Percentiles rank a stretch among this genome's conserved stretches.
Evolutionary conservation across 37 sponge, comb jelly and placozoan genomes (phyloP).

Genomic region (Halisarca cf. caerulea): DNA sequence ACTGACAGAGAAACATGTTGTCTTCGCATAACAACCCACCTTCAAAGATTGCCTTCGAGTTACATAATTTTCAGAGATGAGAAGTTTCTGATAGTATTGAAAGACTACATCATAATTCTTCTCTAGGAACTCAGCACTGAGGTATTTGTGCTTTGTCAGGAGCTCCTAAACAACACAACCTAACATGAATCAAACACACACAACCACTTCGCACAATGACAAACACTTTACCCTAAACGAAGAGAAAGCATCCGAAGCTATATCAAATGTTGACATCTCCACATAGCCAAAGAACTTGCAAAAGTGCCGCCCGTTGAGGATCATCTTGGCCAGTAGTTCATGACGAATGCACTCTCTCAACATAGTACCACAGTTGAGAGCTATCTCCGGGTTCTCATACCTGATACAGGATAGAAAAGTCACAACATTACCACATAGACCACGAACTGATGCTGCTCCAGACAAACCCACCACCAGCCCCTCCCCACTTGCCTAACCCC

Average conservation of each 20-base stretch:
- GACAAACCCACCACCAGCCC: too few relatives aligned
- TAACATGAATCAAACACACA: slow-evolving; percentile 49
- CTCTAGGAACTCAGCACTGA: slow-evolving; percentile 93
- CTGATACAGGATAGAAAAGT: slow-evolving; percentile 31
- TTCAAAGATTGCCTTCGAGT: slow-evolving; percentile 97
- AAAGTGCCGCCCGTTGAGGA: slow-evolving; percentile 80
- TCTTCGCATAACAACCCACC: slow-evolving; percentile 38
- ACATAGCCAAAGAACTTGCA: slow-evolving; percentile 89
- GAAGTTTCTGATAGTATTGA: slow-evolving; percentile 78
- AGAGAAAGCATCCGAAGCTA: slow-evolving; percentile 96
- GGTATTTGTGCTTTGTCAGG: slow-evolving; percentile 90
- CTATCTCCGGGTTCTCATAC: slow-evolving; percentile 94
- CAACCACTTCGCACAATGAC: neutral
- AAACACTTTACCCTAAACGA: slow-evolving; percentile 75
- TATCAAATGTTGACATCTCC: slow-evolving; percentile 96
- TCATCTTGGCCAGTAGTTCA: slow-evolving; percentile 81
- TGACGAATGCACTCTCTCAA: slow-evolving; percentile 94
- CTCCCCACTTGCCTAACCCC: too few relatives aligned
- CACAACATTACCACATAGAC: too few relatives aligned
- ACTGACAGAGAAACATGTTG: neutral
- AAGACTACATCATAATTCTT: slow-evolving; percentile 91
- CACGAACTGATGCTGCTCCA: too few relatives aligned
- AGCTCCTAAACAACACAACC: slow-evolving; percentile 78
- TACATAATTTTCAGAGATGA: slow-evolving; percentile 97
- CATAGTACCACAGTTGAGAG: slow-evolving; percentile 96